Evolutionary conservation across 2,888 invertebrate genomes (phyloP).

Genomic region (Stenurella melanura): DNA sequence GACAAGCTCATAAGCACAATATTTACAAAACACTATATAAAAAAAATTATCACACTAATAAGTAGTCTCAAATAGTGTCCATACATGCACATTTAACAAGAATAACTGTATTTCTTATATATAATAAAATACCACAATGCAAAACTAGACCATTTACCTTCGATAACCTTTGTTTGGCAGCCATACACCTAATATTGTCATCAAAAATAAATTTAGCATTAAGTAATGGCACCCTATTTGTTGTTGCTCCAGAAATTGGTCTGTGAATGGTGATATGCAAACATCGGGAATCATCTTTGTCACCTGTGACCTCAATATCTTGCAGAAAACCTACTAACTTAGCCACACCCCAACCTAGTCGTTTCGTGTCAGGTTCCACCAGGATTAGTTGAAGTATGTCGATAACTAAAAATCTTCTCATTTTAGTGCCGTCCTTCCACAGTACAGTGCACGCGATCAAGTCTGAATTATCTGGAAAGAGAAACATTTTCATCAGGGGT

Average conservation of each 20-base stretch:
- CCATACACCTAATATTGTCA: conserved; percentile 99
- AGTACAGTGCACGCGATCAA: conserved; percentile 96
- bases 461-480: conserved; percentile 93
- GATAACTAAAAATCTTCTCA: conserved; percentile 95
- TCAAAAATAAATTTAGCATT: conserved; percentile 97
- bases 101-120: background rate
- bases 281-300: conserved; percentile 97
- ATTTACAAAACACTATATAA: no score
- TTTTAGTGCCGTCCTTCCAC: conserved; percentile 91
- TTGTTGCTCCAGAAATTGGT: conserved; percentile 79
- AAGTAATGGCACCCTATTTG: conserved; percentile 86
- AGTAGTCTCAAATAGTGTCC: no score
- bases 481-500: conserved; percentile 60
- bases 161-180: conserved; percentile 92
- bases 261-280: conserved; percentile 95
- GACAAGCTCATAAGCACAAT: no score
- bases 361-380: conserved; percentile 96
- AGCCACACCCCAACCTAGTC: conserved; percentile 96
- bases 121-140: background rate
- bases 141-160: conserved; percentile 79
- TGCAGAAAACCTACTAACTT: conserved; percentile 96
- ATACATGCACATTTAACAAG: background rate
- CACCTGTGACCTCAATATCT: conserved; percentile 96
- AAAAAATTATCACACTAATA: no score
- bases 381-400: conserved; percentile 96